Evolutionary conservation across 2,797 vertebrate genomes (phyloP), one percentile per base, ranked within the genome.

Genomic region (Characodon lateralis): DNA sequence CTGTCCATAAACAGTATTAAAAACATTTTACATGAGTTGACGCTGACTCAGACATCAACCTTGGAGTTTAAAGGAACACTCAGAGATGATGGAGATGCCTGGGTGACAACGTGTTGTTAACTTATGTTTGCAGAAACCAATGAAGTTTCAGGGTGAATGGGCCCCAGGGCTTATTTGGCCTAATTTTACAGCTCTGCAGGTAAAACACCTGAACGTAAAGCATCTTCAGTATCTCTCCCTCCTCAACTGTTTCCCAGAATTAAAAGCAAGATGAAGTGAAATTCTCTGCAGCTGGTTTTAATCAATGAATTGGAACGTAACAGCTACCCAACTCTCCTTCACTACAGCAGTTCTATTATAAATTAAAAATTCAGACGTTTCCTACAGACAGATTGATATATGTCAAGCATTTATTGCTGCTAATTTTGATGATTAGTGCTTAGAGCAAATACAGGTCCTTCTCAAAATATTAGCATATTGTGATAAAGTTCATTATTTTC

Each of bases 161-260:
- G 22, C 18, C 59, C 14, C 16, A 1, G n/a, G 10, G 12, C 28
- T 59, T 20, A 16, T 6, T 24, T 59, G 58, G 58, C 89, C 88
- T 88, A 77, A 78, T 87, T 90, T 87, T 85, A 79, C 72, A 0
- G 10, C 76, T 82, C 61, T 82, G 84, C 89, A 77, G 76, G 73
- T 74, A 8, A 71, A 87, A 81, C 90, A 93, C 89, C 90, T 88
- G 82, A 83, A 79, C 86, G 61, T 9, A 28, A 77, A 81, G 79
- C 43, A 78, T 78, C 69, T 76, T 78, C 85, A 48, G 46, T 9
- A 48, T 48, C 9, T 48, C 46, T 48, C 12, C 2, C 9, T 48
- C 9, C 12, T 13, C 9, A 18, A 53, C 14, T 53, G 18, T 18
- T 53, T 53, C 51, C 9, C 51, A 53, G 2, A 20, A 20, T 18